phyloP scores from a whole-genome alignment of 2,888 invertebrate species.

The Drosophila algonquin region DNA sequence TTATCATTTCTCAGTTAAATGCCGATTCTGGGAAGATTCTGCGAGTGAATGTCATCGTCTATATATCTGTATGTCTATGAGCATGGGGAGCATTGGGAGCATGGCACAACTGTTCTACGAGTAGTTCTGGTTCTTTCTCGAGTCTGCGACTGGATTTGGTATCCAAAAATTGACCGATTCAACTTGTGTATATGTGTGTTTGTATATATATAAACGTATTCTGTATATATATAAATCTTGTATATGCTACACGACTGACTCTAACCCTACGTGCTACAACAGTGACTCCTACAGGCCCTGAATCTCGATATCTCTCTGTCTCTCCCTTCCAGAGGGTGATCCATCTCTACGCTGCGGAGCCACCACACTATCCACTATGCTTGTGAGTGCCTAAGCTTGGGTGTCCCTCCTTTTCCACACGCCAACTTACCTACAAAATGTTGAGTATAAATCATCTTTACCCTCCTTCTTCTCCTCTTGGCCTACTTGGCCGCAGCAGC shows the following conservation, averaged over 20 bases:
- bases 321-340: slow-evolving; percentile 2
- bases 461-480: slow-evolving; percentile 11
- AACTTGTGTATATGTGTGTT: slow-evolving; percentile 54
- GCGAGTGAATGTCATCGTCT: slow-evolving; percentile 31
- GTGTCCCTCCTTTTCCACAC: slow-evolving; percentile 20
- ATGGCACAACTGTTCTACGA: slow-evolving; percentile 65
- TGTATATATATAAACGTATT: slow-evolving; percentile 50
- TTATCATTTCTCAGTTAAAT: slow-evolving; percentile 45
- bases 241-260: slow-evolving; percentile 68
- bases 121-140: slow-evolving; percentile 40
- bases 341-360: slow-evolving; percentile 16
- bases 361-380: slow-evolving; percentile 39
- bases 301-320: background rate
- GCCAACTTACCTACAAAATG: slow-evolving; percentile 55
- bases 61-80: slow-evolving; percentile 30
- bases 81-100: slow-evolving; percentile 64
- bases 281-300: slow-evolving; percentile 27
- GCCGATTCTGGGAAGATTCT: slow-evolving; percentile 64
- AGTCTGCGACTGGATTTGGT: slow-evolving; percentile 61
- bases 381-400: slow-evolving; percentile 53
- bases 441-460: slow-evolving; percentile 23
- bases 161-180: slow-evolving; percentile 69
- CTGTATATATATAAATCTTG: slow-evolving; percentile 51
- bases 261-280: slow-evolving; percentile 52
- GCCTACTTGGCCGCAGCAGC: slow-evolving; percentile 68